Evolutionary conservation across 2,888 invertebrate genomes (phyloP), one percentile per base, ranked within the genome.

Genomic region (Diarsia dahlii): DNA sequence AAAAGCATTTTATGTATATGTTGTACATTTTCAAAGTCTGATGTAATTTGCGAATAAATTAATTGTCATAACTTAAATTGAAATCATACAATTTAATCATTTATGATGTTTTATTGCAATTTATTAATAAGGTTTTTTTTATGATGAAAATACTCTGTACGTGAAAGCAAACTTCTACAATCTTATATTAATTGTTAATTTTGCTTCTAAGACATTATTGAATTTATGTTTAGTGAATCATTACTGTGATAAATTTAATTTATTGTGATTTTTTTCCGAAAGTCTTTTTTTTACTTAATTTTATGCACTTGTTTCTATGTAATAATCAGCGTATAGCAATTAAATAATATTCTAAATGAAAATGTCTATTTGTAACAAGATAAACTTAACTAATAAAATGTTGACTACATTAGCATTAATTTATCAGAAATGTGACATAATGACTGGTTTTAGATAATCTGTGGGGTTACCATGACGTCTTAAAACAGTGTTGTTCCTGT

Each of bases 221-320:
- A 74, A 80, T 76, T 76, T 85, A 87, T 74, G 79, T 88, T 86
- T 82, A 84, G 74, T 81, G 78, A 82, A 81, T 84, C 56, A 76
- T 85, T 85, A 85, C 89, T 89, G 89, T 89, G 89, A 89, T 89
- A 89, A 82, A 83, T 87, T 87, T 81, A 81, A 84, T 87, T 85
- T 78, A 82, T 89, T 87, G 82, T 87, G 76, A 84, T 86, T 84
- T 74, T 74, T 76, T 71, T 50, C 52, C 52, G 54, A 63, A 71
- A 76, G 45, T 63, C 66, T 77, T 81, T 68, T 81, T 68, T 79
- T 64, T 78, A 81, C 76, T 69, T 81, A 76, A 74, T 71, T 72
- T 54, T 70, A 78, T 67, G 76, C 70, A 81, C 71, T 75, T 52
- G 65, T 72, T 71, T 80, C 18, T 50, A 58, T 73, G 63, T 73